Base-by-base conservation (phyloP, 2,113 vertebrate genomes). In the Trematomus loennbergii region DNA sequence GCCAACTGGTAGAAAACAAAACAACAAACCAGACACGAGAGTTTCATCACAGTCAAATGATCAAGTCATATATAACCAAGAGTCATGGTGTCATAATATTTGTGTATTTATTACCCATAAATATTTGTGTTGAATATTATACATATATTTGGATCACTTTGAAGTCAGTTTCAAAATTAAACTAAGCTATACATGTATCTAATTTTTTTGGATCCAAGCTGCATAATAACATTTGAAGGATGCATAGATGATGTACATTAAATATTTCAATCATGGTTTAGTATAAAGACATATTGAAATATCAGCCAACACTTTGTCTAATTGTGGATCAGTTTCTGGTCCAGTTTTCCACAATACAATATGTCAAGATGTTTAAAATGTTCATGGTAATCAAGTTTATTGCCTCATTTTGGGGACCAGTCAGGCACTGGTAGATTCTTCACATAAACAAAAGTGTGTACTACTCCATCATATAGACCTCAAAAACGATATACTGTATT, bases 31-130 rank as follows among this genome's bases (percentile, higher is more conserved):
- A 22, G 33, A 74, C 59, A 4, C 12, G n/a, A 49, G 22, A 43
- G 76, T 76, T 78, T 82, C 60, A 40, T 85, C 89, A 88, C 72
- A 36, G 76, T 75, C 81, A 75, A 60, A 33, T 80, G 75, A 17
- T 69, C 16, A 45, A 3, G 70, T 85, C 70, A 81, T 1, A 9
- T 1, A 20, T 46, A 40, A 78, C 69, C 52, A 69, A 63, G 18
- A 36, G 22, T 48, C 50, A 50, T 11, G 1, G 7, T 2, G 58
- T 33, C 22, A 5, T 40, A 25, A 40, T 15, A 3, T 49, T 61
- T 84, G 9, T 25, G 18, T 16, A 6, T 20, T 53, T 68, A 16
- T 52, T 2, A 20, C 54, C 12, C 50, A 53, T 8, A 40, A 5
- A 7, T 8, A 40, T 40, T 40, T 40, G 36, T 40, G 36, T 40